Percentiles rank a stretch among this genome's conserved stretches.
phyloP scores from a whole-genome alignment of 2,113 vertebrate genomes.

The Festucalex cinctus region DNA sequence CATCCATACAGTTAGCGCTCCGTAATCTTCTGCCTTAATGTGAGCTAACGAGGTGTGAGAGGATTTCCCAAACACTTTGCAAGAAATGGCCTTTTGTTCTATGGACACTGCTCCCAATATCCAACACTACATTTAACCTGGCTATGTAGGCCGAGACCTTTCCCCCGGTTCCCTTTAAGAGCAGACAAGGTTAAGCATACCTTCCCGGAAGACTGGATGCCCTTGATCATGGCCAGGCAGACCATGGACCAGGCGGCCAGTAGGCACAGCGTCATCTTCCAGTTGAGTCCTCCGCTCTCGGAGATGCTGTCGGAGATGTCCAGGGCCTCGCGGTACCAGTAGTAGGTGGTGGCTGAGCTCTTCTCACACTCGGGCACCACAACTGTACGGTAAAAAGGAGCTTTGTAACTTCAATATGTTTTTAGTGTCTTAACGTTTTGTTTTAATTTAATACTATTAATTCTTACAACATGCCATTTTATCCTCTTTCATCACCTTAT shows the following conservation, averaged over 20 bases:
- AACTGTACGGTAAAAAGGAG: constrained; percentile 65
- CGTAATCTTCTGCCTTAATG: constrained; percentile 1
- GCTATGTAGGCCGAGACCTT: constrained; percentile 11
- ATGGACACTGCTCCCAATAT: not conserved
- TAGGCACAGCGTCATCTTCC: constrained; percentile 93
- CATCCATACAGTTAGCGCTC: not conserved
- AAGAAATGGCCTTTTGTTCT: constrained; percentile 21
- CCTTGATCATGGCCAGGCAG: constrained; percentile 97
- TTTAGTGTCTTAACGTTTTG: not conserved
- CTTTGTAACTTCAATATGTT: not conserved
- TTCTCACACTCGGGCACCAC: constrained; percentile 93
- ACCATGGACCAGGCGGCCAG: constrained; percentile 90
- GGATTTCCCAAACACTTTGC: constrained; percentile 18
- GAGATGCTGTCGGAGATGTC: constrained; percentile 89
- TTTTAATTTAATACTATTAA: no score
- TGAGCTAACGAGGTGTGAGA: constrained; percentile 25
- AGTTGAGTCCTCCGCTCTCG: constrained; percentile 90
- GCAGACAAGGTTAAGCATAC: constrained; percentile 58
- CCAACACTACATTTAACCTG: not conserved
- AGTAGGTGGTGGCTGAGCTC: constrained; percentile 95
- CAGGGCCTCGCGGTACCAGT: constrained; percentile 94
- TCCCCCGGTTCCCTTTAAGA: constrained; percentile 4
- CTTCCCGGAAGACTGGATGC: constrained; percentile 98
- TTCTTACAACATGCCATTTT: not conserved
- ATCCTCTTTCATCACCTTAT: no score